These are phyloP conservation scores for Ophioderma brevispina DNA, from an alignment of 35 echinoderm and acorn worm species.

Conservation along the genomic window DNA sequence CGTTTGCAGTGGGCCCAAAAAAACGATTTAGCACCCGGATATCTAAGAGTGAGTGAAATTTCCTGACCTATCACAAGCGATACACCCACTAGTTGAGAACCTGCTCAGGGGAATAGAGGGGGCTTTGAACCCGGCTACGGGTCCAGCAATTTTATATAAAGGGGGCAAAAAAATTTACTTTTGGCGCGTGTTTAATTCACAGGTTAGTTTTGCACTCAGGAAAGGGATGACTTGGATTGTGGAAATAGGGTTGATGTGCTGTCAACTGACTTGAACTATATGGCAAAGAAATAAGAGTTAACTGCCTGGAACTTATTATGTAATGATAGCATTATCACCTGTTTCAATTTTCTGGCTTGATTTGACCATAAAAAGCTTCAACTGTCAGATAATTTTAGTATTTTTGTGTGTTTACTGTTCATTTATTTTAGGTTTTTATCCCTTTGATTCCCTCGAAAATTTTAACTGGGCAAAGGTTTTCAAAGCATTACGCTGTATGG, in stretches of 20 bases:
- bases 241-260: not conserved
- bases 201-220: not conserved
- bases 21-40: not conserved
- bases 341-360: too few relatives aligned
- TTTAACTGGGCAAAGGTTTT: too few relatives aligned
- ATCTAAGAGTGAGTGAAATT: not conserved
- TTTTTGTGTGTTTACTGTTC: too few relatives aligned
- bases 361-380: too few relatives aligned
- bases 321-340: not conserved
- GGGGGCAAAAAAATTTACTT: not conserved
- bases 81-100: not conserved
- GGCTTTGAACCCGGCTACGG: not conserved
- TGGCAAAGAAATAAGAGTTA: not conserved
- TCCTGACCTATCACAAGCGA: slow-evolving; percentile 6
- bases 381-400: too few relatives aligned
- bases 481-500: too few relatives aligned
- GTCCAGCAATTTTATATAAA: not conserved
- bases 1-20: too few relatives aligned
- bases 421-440: too few relatives aligned
- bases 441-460: too few relatives aligned
- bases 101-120: not conserved
- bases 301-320: not conserved
- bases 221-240: not conserved
- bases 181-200: not conserved
- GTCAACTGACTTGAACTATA: not conserved